Evolutionary conservation across 2,797 vertebrate species (phyloP).

Genomic region (Eurystomus glaucurus): DNA sequence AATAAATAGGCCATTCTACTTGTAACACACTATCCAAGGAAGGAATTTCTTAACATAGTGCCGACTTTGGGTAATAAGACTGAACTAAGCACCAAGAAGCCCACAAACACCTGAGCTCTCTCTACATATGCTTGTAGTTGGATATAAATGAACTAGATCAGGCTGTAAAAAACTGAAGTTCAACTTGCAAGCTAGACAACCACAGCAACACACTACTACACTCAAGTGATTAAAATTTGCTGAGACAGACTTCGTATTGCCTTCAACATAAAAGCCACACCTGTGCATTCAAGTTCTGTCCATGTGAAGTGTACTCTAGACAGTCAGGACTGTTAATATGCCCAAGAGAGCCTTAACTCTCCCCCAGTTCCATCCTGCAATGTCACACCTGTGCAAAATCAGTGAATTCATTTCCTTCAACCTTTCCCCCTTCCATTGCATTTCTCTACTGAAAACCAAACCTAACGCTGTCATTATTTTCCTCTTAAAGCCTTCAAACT

Average conservation of each 20-base stretch:
- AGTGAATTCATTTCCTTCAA: neutral
- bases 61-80: neutral
- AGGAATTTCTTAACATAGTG: neutral
- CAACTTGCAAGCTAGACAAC: neutral
- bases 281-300: neutral
- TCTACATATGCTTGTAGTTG: neutral
- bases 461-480: neutral
- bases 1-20: neutral
- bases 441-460: neutral
- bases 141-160: neutral
- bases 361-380: neutral
- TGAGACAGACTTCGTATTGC: neutral
- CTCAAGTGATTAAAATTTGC: neutral
- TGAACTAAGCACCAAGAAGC: neutral
- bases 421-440: neutral
- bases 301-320: neutral
- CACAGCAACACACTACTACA: neutral
- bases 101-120: neutral
- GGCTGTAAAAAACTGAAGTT: neutral
- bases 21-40: neutral
- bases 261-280: neutral
- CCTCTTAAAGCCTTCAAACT: neutral
- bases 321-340: fast-evolving
- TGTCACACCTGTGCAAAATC: neutral
- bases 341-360: neutral